Percentiles rank a stretch among this genome's conserved stretches.
Conservation (phyloP, 2,113 vertebrate genomes). For the Cathartes aura region DNA sequence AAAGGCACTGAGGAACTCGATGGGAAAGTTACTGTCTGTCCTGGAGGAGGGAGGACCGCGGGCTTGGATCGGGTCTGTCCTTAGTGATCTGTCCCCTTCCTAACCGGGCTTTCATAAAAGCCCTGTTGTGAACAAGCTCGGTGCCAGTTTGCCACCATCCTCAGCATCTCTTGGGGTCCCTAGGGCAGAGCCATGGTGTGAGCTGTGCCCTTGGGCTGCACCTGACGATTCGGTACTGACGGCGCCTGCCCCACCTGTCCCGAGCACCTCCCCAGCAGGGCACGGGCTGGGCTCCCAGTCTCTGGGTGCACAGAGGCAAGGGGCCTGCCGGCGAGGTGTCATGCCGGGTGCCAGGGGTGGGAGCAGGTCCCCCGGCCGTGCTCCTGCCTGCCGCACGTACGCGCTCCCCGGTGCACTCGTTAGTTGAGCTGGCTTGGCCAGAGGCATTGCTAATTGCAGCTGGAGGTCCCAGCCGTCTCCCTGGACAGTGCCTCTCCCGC, state of each 20-base stretch:
- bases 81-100: background rate
- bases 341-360: rapidly evolving
- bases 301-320: background rate
- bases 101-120: background rate
- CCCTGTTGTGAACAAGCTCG: rapidly evolving
- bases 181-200: background rate
- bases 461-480: background rate
- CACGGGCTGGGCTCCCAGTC: rapidly evolving
- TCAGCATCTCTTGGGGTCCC: too few species aligned
- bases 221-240: rapidly evolving
- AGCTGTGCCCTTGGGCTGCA: background rate
- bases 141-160: background rate
- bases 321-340: rapidly evolving
- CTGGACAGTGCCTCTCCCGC: rapidly evolving
- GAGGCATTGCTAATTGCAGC: background rate
- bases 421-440: background rate
- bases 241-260: rapidly evolving
- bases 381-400: background rate
- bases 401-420: background rate
- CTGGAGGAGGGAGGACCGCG: background rate
- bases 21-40: background rate
- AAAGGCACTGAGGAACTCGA: background rate
- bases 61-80: rapidly evolving
- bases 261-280: background rate
- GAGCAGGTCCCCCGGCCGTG: rapidly evolving